These are phyloP conservation scores for Drosophila funebris DNA, from an alignment of 1,140 invertebrate genomes.

Conservation along the genomic window DNA sequence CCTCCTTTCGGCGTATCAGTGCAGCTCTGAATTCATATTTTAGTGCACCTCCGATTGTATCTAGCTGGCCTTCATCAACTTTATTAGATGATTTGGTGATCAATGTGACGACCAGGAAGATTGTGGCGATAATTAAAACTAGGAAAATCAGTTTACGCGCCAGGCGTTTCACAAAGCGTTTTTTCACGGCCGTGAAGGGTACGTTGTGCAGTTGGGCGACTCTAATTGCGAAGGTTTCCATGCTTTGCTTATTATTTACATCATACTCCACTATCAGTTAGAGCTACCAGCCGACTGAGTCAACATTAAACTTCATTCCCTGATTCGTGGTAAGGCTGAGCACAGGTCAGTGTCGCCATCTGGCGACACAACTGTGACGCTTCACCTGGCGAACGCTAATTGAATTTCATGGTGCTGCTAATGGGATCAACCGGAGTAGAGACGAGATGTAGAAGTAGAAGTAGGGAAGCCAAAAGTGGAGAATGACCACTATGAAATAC, in stretches of 20 bases:
- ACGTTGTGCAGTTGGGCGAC: constrained; percentile 26
- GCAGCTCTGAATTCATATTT: no score
- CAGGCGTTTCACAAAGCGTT: constrained; percentile 68
- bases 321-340: background rate
- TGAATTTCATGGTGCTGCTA: constrained; percentile 4
- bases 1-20: no score
- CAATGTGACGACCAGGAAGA: constrained; percentile 61
- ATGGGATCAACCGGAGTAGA: background rate
- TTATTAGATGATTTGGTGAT: no score
- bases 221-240: constrained; percentile 33
- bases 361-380: no score
- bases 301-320: constrained; percentile 11
- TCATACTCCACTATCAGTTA: constrained; percentile 66
- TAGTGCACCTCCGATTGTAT: no score
- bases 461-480: no score
- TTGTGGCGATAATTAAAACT: constrained; percentile 38
- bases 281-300: background rate
- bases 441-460: no score
- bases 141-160: constrained; percentile 59
- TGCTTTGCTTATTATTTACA: constrained; percentile 30
- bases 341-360: constrained; percentile 16
- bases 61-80: no score
- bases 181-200: constrained; percentile 58
- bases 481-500: no score
- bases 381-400: background rate